A percentile compares a stretch with the other conserved stretches of the same genome.
Evolutionary conservation across 2,888 invertebrate genomes (phyloP).

Genomic region (Rhamnusium bicolor): DNA sequence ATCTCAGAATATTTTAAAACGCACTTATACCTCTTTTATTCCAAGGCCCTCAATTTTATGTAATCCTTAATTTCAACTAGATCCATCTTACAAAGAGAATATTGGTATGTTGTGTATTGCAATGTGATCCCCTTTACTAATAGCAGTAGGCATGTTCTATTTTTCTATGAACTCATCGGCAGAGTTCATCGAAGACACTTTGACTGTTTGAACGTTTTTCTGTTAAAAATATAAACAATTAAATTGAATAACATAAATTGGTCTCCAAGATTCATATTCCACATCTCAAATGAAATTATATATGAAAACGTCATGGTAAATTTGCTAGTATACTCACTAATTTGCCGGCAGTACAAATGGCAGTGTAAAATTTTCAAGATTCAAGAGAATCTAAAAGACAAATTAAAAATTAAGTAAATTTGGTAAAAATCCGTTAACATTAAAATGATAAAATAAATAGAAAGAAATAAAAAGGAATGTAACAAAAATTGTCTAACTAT

Average conservation of each 20-base stretch:
- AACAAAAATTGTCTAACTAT: conserved; percentile 51
- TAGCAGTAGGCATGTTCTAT: no score
- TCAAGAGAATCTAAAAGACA: conserved; percentile 44
- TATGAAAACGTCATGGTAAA: conserved; percentile 36
- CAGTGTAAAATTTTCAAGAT: conserved; percentile 52
- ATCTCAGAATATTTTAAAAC: no score
- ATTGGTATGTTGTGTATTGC: no score
- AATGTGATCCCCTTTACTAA: no score
- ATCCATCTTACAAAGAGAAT: no score
- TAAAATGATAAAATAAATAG: conserved; percentile 42
- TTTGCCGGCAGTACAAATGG: conserved; percentile 58
- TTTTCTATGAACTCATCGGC: no score
- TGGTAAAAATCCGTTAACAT: conserved; percentile 36
- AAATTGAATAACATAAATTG: no score
- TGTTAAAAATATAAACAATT: neutral
- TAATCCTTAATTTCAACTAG: no score
- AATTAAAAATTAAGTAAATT: conserved; percentile 34
- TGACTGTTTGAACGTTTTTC: neutral
- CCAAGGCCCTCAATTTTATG: no score
- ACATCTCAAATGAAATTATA: conserved; percentile 1
- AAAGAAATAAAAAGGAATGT: conserved; percentile 52
- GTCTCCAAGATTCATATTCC: conserved; percentile 15
- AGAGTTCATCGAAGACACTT: no score
- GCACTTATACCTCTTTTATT: no score
- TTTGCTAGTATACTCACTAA: conserved; percentile 36